phyloP scores from a whole-genome alignment of 2,797 vertebrate species.

The Leucoraja ocellata region DNA sequence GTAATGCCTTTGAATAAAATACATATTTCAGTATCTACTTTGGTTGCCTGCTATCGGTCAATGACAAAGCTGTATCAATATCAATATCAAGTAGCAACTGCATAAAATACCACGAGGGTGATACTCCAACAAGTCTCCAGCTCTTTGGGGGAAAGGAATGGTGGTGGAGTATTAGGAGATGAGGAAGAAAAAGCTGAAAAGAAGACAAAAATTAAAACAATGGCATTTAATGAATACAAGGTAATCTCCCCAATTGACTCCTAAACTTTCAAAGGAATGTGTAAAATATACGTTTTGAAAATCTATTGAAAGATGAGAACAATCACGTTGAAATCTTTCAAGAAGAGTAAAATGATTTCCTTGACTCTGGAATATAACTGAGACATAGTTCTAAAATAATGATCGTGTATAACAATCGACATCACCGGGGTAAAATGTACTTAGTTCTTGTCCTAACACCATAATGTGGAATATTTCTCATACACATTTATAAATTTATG shows the following conservation, averaged over 20 bases:
- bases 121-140: background rate
- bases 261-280: background rate
- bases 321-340: background rate
- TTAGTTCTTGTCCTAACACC: background rate
- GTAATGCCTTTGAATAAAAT: background rate
- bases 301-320: background rate
- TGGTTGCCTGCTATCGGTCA: background rate
- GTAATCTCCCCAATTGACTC: background rate
- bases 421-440: background rate
- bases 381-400: background rate
- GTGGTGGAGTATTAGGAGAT: background rate
- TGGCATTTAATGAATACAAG: background rate
- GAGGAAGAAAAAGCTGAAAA: background rate
- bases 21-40: background rate
- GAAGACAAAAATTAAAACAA: background rate
- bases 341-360: background rate
- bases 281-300: background rate
- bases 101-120: background rate
- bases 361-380: background rate
- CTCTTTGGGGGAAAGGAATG: background rate
- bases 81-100: background rate
- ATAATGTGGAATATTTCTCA: constrained; percentile 10
- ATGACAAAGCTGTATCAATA: background rate
- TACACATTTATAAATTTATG: background rate
- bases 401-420: background rate